These are phyloP conservation scores for Stomatorhinus ivindoensis DNA, from an alignment of 2,113 vertebrate species.

Conservation along the genomic window DNA sequence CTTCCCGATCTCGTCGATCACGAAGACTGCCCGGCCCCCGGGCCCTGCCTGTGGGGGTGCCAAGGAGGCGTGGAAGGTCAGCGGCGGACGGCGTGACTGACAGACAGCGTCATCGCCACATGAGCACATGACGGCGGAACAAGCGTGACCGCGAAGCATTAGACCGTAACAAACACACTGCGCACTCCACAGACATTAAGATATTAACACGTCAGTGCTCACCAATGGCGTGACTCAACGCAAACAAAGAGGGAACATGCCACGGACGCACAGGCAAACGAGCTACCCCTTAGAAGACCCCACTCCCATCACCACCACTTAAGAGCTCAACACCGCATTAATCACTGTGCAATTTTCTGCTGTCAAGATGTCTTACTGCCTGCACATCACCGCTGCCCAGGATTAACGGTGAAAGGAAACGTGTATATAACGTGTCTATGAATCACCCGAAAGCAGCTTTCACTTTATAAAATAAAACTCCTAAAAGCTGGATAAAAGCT, in stretches of 20 bases:
- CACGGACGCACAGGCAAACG: neutral
- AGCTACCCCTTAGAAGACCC: neutral
- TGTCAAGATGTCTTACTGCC: neutral
- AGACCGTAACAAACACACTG: too few relatives aligned
- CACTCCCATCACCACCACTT: neutral
- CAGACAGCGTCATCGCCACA: too few relatives aligned
- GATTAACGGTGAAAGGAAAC: neutral
- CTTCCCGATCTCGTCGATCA: conserved; percentile 92
- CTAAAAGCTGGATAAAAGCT: neutral
- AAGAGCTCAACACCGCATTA: neutral
- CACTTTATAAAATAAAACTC: neutral
- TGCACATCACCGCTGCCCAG: neutral
- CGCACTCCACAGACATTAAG: neutral
- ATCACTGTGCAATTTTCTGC: neutral
- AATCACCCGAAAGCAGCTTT: neutral
- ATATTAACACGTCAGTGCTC: neutral
- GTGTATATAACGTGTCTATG: neutral
- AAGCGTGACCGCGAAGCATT: neutral
- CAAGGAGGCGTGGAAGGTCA: neutral
- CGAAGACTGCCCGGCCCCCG: conserved; percentile 51
- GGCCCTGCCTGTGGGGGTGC: neutral
- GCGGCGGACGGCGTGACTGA: too few relatives aligned
- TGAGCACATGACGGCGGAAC: neutral
- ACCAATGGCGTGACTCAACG: neutral
- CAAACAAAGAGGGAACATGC: neutral